phyloP scores from a whole-genome alignment of 23 tunicate genomes.

The Trididemnum clinides region DNA sequence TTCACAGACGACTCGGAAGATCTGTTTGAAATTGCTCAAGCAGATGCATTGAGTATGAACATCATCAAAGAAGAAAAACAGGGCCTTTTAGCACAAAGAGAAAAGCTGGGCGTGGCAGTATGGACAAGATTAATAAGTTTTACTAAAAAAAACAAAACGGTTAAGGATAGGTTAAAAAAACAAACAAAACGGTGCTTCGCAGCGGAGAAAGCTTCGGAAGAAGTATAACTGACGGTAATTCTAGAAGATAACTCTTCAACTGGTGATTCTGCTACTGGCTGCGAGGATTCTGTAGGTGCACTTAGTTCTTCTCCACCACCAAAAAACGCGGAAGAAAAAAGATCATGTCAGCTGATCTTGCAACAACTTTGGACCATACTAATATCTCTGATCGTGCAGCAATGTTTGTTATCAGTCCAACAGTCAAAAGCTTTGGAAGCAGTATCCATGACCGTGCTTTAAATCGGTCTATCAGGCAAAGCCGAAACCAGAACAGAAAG shows the following conservation, averaged over 20 bases:
- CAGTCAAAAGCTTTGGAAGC: neutral
- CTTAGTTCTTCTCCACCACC: neutral
- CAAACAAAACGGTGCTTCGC: neutral
- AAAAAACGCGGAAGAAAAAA: neutral
- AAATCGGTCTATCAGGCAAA: constrained; percentile 4
- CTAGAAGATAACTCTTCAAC: constrained; percentile 7
- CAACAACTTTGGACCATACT: constrained; percentile 1
- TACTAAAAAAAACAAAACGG: neutral
- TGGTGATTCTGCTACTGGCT: constrained; percentile 12
- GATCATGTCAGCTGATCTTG: constrained; percentile 13
- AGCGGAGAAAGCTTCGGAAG: neutral
- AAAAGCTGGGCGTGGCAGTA: neutral
- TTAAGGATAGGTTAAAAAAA: neutral
- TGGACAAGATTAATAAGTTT: neutral
- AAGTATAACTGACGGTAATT: neutral
- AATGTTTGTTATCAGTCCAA: neutral
- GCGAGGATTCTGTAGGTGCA: neutral
- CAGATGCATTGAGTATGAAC: neutral
- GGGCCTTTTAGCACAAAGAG: neutral
- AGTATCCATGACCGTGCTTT: neutral
- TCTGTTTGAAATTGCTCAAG: constrained; percentile 12
- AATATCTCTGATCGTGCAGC: constrained; percentile 13
- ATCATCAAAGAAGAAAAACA: constrained; percentile 7
- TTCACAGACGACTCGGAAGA: constrained; percentile 8
- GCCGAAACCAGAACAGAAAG: too few species aligned